A percentile compares a stretch with the other conserved stretches of the same genome.
phyloP scores from a whole-genome alignment of 1,140 invertebrate species.

The Phortica variegata region DNA sequence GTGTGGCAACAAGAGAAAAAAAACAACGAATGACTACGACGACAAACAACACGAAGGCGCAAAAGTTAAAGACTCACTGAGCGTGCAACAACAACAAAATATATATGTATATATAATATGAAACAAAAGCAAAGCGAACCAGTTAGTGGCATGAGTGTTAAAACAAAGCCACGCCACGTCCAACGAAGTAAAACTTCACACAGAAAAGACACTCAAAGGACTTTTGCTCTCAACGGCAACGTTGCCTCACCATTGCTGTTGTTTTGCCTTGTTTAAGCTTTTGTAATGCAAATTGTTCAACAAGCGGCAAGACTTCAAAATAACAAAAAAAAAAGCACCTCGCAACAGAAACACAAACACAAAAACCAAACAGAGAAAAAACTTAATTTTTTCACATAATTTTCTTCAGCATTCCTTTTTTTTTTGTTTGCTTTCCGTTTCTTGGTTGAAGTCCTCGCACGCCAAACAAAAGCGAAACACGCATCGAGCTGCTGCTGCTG shows the following conservation, averaged over 20 bases:
- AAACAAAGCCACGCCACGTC: too few relatives aligned
- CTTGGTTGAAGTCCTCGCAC: too few relatives aligned
- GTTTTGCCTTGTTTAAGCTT: slow-evolving; percentile 22
- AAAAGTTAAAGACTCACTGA: too few relatives aligned
- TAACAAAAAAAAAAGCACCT: not conserved
- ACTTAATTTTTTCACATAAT: slow-evolving; percentile 24
- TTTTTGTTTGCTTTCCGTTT: too few relatives aligned
- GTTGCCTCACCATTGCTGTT: slow-evolving; percentile 1
- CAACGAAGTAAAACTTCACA: not conserved
- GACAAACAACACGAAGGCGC: too few relatives aligned
- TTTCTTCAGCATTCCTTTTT: slow-evolving; percentile 20
- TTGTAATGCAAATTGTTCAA: slow-evolving; percentile 47
- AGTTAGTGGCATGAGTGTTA: too few relatives aligned
- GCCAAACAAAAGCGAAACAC: too few relatives aligned
- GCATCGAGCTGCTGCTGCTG: too few relatives aligned
- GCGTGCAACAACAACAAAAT: too few relatives aligned
- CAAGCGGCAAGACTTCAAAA: slow-evolving; percentile 21
- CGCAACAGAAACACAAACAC: slow-evolving; percentile 23
- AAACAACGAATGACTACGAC: too few relatives aligned
- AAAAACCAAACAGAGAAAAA: slow-evolving; percentile 33
- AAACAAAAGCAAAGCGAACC: too few relatives aligned
- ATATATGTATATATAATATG: too few relatives aligned
- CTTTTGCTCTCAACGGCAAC: slow-evolving; percentile 9
- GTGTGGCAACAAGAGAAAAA: slow-evolving; percentile 18
- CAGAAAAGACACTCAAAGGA: slow-evolving; percentile 1